phyloP scores from a whole-genome alignment of 2,113 vertebrate species.

The Aleadryas rufinucha region DNA sequence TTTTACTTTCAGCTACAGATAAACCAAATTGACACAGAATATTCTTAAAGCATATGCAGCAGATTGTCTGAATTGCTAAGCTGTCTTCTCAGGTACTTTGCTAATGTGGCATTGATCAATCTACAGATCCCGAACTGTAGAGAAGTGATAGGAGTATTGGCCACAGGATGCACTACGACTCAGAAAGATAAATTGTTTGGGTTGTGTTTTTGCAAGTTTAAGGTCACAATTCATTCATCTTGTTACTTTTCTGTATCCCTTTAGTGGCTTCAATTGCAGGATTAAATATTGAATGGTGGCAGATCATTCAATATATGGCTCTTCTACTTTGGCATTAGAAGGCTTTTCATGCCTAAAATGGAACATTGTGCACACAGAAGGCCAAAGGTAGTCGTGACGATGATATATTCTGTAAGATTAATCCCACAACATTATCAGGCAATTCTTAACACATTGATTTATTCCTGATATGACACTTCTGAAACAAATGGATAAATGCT shows the following conservation, averaged over 20 bases:
- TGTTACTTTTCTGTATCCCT: slow-evolving; percentile 87
- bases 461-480: slow-evolving; percentile 75
- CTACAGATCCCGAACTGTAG: slow-evolving; percentile 61
- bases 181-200: slow-evolving; percentile 90
- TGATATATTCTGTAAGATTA: slow-evolving; percentile 77
- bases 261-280: slow-evolving; percentile 86
- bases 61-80: slow-evolving; percentile 60
- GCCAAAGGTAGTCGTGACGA: slow-evolving; percentile 76
- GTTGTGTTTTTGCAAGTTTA: slow-evolving; percentile 89
- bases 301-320: slow-evolving; percentile 77
- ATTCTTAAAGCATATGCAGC: slow-evolving; percentile 60
- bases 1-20: slow-evolving; percentile 52
- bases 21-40: slow-evolving; percentile 56
- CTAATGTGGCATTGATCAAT: slow-evolving; percentile 83
- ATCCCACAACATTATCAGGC: slow-evolving; percentile 77
- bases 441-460: slow-evolving; percentile 75
- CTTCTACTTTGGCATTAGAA: slow-evolving; percentile 70
- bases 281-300: slow-evolving; percentile 88
- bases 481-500: slow-evolving; percentile 67
- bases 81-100: slow-evolving; percentile 71
- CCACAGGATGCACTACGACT: slow-evolving; percentile 72
- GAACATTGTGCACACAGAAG: slow-evolving; percentile 62
- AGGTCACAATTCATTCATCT: slow-evolving; percentile 94
- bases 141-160: slow-evolving; percentile 76
- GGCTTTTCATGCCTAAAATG: slow-evolving; percentile 71